Evolutionary conservation across 2,113 vertebrate species (phyloP), one percentile per base, ranked within the genome.

Genomic region (Siniperca chuatsi): DNA sequence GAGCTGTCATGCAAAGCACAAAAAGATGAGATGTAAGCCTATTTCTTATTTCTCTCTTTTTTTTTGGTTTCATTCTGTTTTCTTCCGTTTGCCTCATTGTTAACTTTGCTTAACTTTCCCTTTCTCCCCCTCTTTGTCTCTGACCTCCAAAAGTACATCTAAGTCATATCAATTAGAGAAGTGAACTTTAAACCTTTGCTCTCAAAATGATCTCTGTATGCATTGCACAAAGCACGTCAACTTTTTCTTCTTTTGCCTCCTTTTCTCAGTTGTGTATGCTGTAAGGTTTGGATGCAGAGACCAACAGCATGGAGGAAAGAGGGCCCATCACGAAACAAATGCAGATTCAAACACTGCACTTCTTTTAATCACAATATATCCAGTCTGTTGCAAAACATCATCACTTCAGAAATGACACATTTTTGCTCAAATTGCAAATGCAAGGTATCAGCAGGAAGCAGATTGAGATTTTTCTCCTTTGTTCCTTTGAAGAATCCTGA

Each of bases 1-100:
- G 81, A 81, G 81, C 84, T 86, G 89, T 89, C 90, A 91, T 58
- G 70, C 83, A 79, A 81, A 77, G 82, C 80, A 83, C 71, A 88
- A 79, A 89, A 81, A 89, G 42, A 86, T 58, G 77, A 86, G 73
- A 88, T 58, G 64, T 66, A 78, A 62, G 55, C 40, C 57, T 37
- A 4, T 66, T 78, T 85, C 50, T 60, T 74, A 21, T 69, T 68
- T 77, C n/a, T 54, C 29, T 54, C 64, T 35, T 21, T 23, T 61
- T 20, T 67, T 75, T 70, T 16, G 33, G 50, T 68, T 46, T n/a
- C 23, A 23, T 78, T 62, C 21, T 50, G 35, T 83, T 79, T 82
- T 78, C 57, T 2, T 83, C 58, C 40, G n/a, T 88, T 89, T 81
- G 70, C 75, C 66, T 87, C 81, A 4, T 70, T 72, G 52, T 82